Evolutionary conservation across 2,113 vertebrate species (phyloP).

Genomic region (Antechinus stuartii): DNA sequence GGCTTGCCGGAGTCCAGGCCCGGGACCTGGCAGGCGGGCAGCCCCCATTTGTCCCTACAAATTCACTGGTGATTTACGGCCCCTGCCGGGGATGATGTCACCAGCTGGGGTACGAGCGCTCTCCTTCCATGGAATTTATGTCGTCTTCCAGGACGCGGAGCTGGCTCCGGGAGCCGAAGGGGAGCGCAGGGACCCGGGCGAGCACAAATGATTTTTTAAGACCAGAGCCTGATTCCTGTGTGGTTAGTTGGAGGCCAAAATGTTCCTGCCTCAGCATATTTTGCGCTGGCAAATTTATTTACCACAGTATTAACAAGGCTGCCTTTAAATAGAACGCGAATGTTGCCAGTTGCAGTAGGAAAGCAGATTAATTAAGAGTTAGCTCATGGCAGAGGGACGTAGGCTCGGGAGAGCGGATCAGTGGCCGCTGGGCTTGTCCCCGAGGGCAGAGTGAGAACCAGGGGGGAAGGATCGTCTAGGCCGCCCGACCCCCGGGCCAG

Average conservation of each 20-base stretch:
- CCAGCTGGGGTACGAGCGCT: slow-evolving; percentile 76
- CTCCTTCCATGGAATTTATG: slow-evolving; percentile 82
- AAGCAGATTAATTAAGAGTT: slow-evolving; percentile 41
- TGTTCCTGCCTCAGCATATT: slow-evolving; percentile 76
- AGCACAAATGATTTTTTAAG: slow-evolving; percentile 77
- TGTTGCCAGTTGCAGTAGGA: slow-evolving; percentile 61
- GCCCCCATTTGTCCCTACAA: slow-evolving; percentile 74
- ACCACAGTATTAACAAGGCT: slow-evolving; percentile 44
- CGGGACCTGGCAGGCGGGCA: slow-evolving; percentile 80
- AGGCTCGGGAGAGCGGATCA: too few species aligned
- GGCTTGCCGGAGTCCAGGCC: slow-evolving; percentile 76
- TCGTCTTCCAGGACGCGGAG: slow-evolving; percentile 81
- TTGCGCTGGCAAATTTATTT: slow-evolving; percentile 72
- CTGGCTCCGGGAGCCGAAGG: slow-evolving; percentile 78
- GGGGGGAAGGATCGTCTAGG: too few species aligned
- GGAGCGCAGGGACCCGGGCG: slow-evolving; percentile 76
- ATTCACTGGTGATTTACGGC: slow-evolving; percentile 80
- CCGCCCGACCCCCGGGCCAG: too few species aligned
- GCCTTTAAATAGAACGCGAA: slow-evolving; percentile 67
- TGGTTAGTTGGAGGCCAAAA: slow-evolving; percentile 71
- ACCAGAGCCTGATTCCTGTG: slow-evolving; percentile 75
- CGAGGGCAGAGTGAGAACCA: too few species aligned
- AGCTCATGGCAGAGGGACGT: not conserved
- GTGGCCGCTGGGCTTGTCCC: too few species aligned
- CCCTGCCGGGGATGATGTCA: slow-evolving; percentile 83